These are phyloP conservation scores for Megalonaias nervosa DNA, from an alignment of 1,140 invertebrate genomes.

Conservation along the genomic window DNA sequence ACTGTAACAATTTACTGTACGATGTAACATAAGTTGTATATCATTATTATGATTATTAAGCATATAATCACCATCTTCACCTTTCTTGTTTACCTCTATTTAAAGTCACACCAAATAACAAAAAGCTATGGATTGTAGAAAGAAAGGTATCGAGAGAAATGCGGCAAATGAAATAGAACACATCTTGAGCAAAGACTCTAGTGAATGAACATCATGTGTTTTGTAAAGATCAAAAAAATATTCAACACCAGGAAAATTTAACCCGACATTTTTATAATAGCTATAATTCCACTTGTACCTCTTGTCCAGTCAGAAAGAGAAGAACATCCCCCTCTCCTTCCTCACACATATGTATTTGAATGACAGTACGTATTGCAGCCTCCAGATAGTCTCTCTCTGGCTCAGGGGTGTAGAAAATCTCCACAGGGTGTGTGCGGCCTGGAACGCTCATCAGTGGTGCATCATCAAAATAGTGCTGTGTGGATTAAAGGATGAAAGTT, in stretches of 20 bases:
- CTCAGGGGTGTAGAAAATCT: constrained; percentile 99
- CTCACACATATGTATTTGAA: constrained; percentile 99
- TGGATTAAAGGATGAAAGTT: not conserved
- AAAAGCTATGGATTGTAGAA: too few species aligned
- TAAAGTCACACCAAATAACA: too few species aligned
- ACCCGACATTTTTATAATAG: not conserved
- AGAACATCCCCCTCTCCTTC: constrained; percentile 94
- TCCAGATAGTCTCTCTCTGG: constrained; percentile 99
- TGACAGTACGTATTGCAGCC: constrained; percentile 98
- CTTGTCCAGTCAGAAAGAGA: constrained; percentile 94
- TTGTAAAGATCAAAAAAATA: too few species aligned
- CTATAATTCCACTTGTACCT: constrained; percentile 69
- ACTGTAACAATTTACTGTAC: too few species aligned
- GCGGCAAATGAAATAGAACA: too few species aligned
- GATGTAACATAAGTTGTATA: too few species aligned
- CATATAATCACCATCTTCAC: too few species aligned
- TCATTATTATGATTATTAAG: too few species aligned
- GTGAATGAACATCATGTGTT: too few species aligned
- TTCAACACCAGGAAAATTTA: not conserved
- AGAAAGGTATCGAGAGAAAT: too few species aligned
- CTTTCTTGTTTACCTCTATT: too few species aligned
- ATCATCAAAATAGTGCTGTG: constrained; percentile 95
- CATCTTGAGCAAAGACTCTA: too few species aligned
- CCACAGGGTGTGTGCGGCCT: constrained; percentile 95
- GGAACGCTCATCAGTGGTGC: constrained; percentile 99